phyloP scores from a whole-genome alignment of 2,888 invertebrate genomes.

The Cabera pusaria region DNA sequence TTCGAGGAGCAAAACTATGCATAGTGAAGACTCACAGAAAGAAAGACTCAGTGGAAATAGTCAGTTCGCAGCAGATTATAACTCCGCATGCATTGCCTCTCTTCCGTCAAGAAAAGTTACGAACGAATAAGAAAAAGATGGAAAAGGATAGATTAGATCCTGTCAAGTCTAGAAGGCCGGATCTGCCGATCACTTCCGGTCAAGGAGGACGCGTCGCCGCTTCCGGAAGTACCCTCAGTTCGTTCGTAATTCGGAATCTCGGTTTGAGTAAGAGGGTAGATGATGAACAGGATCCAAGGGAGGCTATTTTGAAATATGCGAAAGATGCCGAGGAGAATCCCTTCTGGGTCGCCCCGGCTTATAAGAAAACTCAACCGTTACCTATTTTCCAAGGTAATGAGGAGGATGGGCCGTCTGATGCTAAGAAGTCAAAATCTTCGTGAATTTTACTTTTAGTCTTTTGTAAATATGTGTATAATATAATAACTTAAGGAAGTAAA shows the following conservation, averaged over 20 bases:
- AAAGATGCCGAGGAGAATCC: constrained; percentile 98
- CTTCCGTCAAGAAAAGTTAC: constrained; percentile 95
- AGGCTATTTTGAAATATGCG: constrained; percentile 96
- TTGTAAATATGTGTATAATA: too few relatives aligned
- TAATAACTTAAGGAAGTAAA: too few relatives aligned
- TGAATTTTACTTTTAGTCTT: too few relatives aligned
- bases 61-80: constrained; percentile 96
- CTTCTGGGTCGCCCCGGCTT: constrained; percentile 97
- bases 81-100: constrained; percentile 98
- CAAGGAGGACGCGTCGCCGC: constrained; percentile 97
- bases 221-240: constrained; percentile 97
- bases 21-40: constrained; percentile 91
- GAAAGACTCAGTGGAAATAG: constrained; percentile 92
- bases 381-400: constrained; percentile 88
- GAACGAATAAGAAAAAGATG: constrained; percentile 94
- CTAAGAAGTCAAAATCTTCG: constrained; percentile 77
- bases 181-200: constrained; percentile 94
- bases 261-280: constrained; percentile 96
- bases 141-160: constrained; percentile 96
- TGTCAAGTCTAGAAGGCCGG: constrained; percentile 91
- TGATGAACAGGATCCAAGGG: constrained; percentile 96
- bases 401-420: constrained; percentile 76
- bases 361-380: constrained; percentile 93
- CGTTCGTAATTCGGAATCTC: constrained; percentile 97
- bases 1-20: constrained; percentile 95